phyloP scores from a whole-genome alignment of 1,140 invertebrate species.

The Achroia grisella region DNA sequence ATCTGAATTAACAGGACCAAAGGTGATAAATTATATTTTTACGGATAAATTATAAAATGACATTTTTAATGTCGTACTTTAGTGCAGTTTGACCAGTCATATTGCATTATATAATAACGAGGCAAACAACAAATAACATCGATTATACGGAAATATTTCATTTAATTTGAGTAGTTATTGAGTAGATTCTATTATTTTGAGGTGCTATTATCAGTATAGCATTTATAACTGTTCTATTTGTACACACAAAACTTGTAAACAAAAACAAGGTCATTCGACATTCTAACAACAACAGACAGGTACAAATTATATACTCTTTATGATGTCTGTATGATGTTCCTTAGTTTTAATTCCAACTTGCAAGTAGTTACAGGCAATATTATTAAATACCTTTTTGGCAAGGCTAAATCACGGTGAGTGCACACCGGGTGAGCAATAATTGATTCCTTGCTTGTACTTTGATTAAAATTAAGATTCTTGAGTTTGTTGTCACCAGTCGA shows the following conservation, averaged over 20 bases:
- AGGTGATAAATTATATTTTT: too few relatives aligned
- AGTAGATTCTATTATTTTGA: too few relatives aligned
- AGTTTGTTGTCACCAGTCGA: slow-evolving; percentile 60
- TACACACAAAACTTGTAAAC: slow-evolving; percentile 26
- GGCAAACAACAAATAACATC: too few relatives aligned
- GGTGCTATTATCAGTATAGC: too few relatives aligned
- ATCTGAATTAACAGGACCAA: too few relatives aligned
- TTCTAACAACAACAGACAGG: neutral
- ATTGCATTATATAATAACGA: too few relatives aligned
- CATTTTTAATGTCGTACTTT: too few relatives aligned
- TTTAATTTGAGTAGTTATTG: too few relatives aligned
- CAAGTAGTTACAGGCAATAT: neutral
- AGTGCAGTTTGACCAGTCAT: too few relatives aligned
- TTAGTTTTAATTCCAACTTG: neutral
- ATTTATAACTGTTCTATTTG: neutral
- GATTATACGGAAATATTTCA: too few relatives aligned
- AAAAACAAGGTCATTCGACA: slow-evolving; percentile 30
- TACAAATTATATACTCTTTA: neutral
- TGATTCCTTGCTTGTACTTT: slow-evolving; percentile 44
- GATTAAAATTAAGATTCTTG: slow-evolving; percentile 54
- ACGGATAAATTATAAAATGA: too few relatives aligned
- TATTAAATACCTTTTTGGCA: slow-evolving; percentile 52
- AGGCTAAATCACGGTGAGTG: slow-evolving; percentile 44
- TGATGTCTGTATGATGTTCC: neutral
- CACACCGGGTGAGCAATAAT: slow-evolving; percentile 36